These are phyloP conservation scores for Salarias fasciatus DNA, from an alignment of 2,797 vertebrate species.

Conservation along the genomic window DNA sequence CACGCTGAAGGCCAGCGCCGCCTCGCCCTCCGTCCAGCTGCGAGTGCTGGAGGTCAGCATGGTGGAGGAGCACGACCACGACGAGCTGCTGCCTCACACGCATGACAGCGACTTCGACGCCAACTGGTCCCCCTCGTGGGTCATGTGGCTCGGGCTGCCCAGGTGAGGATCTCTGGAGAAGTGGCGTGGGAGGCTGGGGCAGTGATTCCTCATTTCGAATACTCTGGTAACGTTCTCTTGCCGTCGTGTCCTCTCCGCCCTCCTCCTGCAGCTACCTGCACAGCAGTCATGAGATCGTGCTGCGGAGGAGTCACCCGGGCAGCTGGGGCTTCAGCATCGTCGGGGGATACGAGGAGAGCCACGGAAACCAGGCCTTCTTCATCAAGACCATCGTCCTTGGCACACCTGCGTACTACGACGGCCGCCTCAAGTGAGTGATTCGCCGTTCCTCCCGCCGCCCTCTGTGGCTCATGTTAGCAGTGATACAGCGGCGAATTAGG, in stretches of 20 bases:
- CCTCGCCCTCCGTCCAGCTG: constrained; percentile 89
- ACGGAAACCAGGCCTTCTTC: constrained; percentile 98
- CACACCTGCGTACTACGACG: constrained; percentile 98
- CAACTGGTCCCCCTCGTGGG: constrained; percentile 98
- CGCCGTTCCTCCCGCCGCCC: constrained; percentile 4
- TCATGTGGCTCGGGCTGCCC: constrained; percentile 98
- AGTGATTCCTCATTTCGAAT: too few species aligned
- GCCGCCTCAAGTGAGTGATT: constrained; percentile 93
- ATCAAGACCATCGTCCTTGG: constrained; percentile 99
- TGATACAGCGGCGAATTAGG: constrained; percentile 4
- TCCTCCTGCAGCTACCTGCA: constrained; percentile 87
- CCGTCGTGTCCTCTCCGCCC: constrained; percentile 5
- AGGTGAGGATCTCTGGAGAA: constrained; percentile 80
- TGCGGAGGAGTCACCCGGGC: constrained; percentile 92
- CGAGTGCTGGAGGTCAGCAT: constrained; percentile 93
- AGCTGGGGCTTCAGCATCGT: constrained; percentile 99
- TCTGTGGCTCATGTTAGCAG: constrained; percentile 13
- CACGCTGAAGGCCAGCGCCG: constrained; percentile 95
- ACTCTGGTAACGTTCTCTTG: too few species aligned
- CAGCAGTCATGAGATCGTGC: constrained; percentile 94
- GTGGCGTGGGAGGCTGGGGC: too few species aligned
- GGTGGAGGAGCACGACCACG: constrained; percentile 86
- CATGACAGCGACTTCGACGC: constrained; percentile 95
- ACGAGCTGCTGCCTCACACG: constrained; percentile 86
- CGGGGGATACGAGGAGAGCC: constrained; percentile 96